These are phyloP conservation scores for Pristiophorus japonicus DNA, from an alignment of 2,113 vertebrate species.

Conservation along the genomic window DNA sequence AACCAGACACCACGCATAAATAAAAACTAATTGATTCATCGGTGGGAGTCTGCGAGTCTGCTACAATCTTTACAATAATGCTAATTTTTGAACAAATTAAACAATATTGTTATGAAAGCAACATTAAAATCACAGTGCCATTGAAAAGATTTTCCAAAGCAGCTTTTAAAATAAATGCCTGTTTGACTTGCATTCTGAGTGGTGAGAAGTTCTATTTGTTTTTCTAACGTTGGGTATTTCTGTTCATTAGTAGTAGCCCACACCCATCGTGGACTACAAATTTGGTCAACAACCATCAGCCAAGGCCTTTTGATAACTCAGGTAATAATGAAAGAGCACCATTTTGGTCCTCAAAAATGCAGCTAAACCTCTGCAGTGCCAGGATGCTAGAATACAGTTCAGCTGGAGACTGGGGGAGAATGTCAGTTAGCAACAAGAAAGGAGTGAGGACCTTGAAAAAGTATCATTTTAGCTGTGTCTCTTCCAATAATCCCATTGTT, in stretches of 20 bases:
- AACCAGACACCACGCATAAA: neutral
- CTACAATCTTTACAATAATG: neutral
- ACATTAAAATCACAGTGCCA: neutral
- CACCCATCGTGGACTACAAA: neutral
- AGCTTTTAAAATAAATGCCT: neutral
- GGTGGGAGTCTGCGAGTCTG: neutral
- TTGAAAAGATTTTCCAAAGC: neutral
- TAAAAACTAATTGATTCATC: neutral
- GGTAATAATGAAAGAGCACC: neutral
- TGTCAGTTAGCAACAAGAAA: neutral
- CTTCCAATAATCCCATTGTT: neutral
- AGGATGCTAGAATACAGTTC: neutral
- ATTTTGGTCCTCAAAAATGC: neutral
- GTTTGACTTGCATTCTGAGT: neutral
- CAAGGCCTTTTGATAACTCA: neutral
- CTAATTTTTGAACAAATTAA: slow-evolving; percentile 5
- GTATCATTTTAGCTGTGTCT: neutral
- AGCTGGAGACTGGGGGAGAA: no score
- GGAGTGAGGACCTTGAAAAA: neutral
- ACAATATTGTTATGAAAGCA: neutral
- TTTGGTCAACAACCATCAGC: neutral
- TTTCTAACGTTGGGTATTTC: neutral
- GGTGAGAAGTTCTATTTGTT: neutral
- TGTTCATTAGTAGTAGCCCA: neutral
- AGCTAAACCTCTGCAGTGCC: neutral